These are phyloP conservation scores for Bambusicola thoracicus DNA, from an alignment of 2,113 vertebrate genomes.

Conservation along the genomic window DNA sequence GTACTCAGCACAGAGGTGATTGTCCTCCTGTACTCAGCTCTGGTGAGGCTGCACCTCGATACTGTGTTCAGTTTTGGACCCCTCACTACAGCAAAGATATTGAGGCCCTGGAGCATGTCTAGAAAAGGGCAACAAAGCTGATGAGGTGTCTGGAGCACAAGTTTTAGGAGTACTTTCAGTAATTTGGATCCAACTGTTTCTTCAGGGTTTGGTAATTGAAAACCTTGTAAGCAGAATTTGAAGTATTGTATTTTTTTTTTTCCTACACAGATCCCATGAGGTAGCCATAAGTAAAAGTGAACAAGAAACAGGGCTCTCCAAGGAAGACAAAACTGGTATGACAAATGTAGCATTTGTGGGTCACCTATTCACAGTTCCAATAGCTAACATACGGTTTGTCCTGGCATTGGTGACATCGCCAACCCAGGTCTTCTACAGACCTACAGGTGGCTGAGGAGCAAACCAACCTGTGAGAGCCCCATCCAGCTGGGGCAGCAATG, in stretches of 20 bases:
- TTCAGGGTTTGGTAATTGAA: neutral
- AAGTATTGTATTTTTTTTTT: neutral
- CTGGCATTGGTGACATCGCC: neutral
- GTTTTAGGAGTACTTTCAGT: too few species aligned
- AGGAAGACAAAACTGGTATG: neutral
- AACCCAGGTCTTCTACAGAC: accelerated
- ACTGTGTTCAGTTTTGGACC: too few species aligned
- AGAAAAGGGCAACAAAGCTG: too few species aligned
- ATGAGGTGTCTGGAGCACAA: too few species aligned
- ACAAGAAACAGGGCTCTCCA: neutral
- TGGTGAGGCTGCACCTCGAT: too few species aligned
- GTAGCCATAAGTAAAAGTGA: neutral
- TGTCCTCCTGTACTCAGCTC: too few species aligned
- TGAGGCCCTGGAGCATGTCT: too few species aligned
- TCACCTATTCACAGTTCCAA: neutral
- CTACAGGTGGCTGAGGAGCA: neutral
- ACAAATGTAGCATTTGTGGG: neutral
- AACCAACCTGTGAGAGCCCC: neutral
- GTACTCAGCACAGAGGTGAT: too few species aligned
- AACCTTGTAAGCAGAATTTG: neutral
- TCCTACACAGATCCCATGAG: too few species aligned
- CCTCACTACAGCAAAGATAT: too few species aligned
- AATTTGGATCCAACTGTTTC: neutral
- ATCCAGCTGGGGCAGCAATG: neutral
- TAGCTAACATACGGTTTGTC: neutral